These are phyloP conservation scores for Metopia argyrocephala DNA, from an alignment of 2,888 invertebrate genomes.

Conservation along the genomic window DNA sequence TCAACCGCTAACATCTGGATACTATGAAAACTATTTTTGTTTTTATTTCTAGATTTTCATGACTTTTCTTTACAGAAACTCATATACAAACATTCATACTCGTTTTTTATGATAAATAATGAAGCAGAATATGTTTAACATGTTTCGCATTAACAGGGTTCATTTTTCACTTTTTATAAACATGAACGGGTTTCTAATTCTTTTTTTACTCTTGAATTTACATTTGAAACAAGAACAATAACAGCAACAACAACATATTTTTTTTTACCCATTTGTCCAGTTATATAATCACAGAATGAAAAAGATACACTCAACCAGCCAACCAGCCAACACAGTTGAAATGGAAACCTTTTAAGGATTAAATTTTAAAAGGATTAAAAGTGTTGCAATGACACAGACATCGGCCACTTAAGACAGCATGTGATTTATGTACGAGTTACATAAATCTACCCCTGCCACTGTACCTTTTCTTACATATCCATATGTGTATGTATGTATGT, in stretches of 20 bases:
- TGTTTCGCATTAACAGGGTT: conserved; percentile 32
- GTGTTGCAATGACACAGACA: conserved; percentile 60
- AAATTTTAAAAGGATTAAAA: conserved; percentile 63
- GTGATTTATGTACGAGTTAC: conserved; percentile 54
- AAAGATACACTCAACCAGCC: not conserved
- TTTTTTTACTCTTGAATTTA: conserved; percentile 1
- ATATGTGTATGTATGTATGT: not conserved
- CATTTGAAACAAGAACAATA: not conserved
- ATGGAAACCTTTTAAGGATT: conserved; percentile 51
- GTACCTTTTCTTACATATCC: not conserved
- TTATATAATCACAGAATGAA: not conserved
- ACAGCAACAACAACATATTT: not conserved
- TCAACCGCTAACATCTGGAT: not conserved
- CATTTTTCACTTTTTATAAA: not conserved
- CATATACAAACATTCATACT: not conserved
- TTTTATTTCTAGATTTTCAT: not conserved
- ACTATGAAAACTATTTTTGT: too few relatives aligned
- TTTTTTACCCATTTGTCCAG: conserved; percentile 28
- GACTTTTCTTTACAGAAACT: not conserved
- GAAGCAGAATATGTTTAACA: conserved; percentile 1
- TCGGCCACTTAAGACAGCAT: conserved; percentile 62
- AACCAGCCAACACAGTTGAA: conserved; percentile 8
- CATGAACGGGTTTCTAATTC: not conserved
- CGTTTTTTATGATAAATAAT: conserved; percentile 21
- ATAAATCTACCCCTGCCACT: not conserved